Conservation (phyloP, 1,140 invertebrate genomes). For the Heterodera carotae region DNA sequence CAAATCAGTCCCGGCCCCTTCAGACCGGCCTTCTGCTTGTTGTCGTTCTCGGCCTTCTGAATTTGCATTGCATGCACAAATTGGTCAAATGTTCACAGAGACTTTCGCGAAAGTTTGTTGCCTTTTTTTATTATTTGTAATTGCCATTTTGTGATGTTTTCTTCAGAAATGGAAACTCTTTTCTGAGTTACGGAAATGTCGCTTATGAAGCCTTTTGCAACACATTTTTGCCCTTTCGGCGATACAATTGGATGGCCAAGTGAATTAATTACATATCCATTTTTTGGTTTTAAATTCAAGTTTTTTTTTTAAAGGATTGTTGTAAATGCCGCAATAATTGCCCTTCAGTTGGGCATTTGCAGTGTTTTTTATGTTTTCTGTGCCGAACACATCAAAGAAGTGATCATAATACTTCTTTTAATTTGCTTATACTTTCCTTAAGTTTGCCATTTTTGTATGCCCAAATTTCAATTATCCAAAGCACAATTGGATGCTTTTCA, state of each 20-base stretch:
- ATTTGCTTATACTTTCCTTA: no score
- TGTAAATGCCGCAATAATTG: constrained; percentile 39
- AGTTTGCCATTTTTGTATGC: constrained; percentile 48
- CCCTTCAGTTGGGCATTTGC: constrained; percentile 59
- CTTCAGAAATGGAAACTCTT: constrained; percentile 46
- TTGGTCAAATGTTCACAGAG: constrained; percentile 59
- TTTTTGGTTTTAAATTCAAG: not conserved
- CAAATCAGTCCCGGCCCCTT: not conserved
- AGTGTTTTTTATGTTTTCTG: constrained; percentile 62
- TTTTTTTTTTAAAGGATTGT: constrained; percentile 32
- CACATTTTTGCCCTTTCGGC: constrained; percentile 44
- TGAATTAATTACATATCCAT: constrained; percentile 6
- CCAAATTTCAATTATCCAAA: constrained; percentile 33
- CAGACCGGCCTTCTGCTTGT: constrained; percentile 51
- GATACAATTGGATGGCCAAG: constrained; percentile 36
- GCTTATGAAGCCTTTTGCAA: constrained; percentile 51
- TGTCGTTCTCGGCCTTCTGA: constrained; percentile 57
- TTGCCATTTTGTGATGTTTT: not conserved
- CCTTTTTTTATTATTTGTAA: not conserved
- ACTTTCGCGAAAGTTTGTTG: constrained; percentile 42
- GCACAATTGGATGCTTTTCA: constrained; percentile 41
- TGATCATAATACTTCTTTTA: no score
- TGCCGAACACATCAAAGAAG: constrained; percentile 53
- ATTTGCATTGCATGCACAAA: constrained; percentile 57
- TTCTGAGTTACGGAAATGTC: constrained; percentile 57